Evolutionary conservation across 2,888 invertebrate species (phyloP), one percentile per base, ranked within the genome.

Genomic region (Patella depressa): DNA sequence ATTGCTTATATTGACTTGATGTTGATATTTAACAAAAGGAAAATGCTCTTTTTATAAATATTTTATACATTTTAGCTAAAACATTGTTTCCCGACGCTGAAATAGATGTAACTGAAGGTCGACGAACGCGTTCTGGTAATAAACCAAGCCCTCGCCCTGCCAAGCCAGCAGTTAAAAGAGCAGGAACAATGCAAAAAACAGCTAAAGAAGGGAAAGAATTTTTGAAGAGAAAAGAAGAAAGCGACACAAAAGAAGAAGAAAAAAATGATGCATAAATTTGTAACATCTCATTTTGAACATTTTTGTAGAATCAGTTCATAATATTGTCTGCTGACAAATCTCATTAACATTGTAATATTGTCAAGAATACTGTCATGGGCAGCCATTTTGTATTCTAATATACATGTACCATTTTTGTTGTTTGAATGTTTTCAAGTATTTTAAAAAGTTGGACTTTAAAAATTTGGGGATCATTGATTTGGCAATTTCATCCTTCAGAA

Each of bases 121-220:
- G 88, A 17, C 81, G 83, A 72, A 87, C 87, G 17, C 77, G 88
- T n/a, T 88, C 88, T 7, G 84, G 86, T 45, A 82, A 82, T 53
- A 85, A 84, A 45, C 84, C 84, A 1, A 82, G 78, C 19, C 74
- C 79, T n/a, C 71, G 72, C 29, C 72, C 76, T 3, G 74, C 80
- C 2, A 85, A 86, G 78, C 84, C 89, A 1, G 76, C 85, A 2
- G 73, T 89, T 77, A 90, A 90, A 79, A 85, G 88, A 73, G 88
- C 85, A 1, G 88, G 89, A 70, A 89, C 90, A 57, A 89, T 88
- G 89, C 86, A 88, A 79, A 82, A 80, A 96, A 98, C 92, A 96
- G 98, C 91, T 96, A 98, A 92, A 73, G 88, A 87, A 71, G 87
- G 87, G 14, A 87, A 87, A 78, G 87, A 85, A 71, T 87, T 83